Evolutionary conservation across 2,888 invertebrate species (phyloP).

Genomic region (Tipula lateralis): DNA sequence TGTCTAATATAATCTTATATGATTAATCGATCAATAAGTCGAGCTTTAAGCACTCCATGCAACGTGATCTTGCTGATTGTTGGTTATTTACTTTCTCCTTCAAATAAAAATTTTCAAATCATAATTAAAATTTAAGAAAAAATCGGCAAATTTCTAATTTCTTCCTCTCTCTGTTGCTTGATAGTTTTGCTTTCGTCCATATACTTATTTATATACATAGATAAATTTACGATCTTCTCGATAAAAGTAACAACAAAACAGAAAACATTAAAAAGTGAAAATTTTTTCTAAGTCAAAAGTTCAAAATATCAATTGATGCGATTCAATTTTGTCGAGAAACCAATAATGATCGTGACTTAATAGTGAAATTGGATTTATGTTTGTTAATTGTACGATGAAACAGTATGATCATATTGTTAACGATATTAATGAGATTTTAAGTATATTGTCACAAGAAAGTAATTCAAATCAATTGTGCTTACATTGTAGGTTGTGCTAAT

Average conservation of each 20-base stretch:
- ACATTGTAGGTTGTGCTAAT: no score
- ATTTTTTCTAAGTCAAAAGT: slow-evolving; percentile 2
- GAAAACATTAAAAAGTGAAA: neutral
- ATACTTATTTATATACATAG: no score
- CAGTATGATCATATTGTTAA: no score
- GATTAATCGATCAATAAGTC: neutral
- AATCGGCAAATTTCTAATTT: slow-evolving; percentile 7
- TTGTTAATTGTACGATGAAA: no score
- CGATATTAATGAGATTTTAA: neutral
- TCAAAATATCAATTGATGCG: neutral
- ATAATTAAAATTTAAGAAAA: neutral
- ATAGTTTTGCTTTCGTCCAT: neutral
- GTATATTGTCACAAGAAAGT: neutral
- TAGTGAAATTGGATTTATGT: neutral
- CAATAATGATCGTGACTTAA: neutral
- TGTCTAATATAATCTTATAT: neutral
- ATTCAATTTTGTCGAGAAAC: neutral
- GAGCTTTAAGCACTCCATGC: neutral
- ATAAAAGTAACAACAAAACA: neutral
- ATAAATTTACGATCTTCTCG: neutral
- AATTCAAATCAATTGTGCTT: neutral
- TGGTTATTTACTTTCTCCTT: neutral
- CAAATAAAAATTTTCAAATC: neutral
- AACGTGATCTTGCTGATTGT: neutral
- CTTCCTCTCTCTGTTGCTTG: neutral